These are phyloP conservation scores for Balearica regulorum DNA, from an alignment of 2,797 vertebrate genomes.

Conservation along the genomic window DNA sequence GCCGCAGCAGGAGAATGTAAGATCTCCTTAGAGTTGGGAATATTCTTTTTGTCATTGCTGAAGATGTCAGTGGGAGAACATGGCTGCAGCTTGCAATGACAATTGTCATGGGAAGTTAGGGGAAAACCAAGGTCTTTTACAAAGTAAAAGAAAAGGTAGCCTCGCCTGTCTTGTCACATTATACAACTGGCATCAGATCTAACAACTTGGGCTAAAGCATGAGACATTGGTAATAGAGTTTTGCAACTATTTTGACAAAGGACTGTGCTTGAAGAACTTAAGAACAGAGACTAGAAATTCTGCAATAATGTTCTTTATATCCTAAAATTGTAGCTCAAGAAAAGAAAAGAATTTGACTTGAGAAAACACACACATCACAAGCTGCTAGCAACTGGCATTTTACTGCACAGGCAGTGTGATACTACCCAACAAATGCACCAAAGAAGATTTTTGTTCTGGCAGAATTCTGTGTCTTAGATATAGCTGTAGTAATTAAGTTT, in stretches of 20 bases:
- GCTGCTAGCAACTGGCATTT: background rate
- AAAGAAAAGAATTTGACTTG: background rate
- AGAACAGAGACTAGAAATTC: background rate
- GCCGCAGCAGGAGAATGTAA: background rate
- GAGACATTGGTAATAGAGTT: slow-evolving; percentile 1
- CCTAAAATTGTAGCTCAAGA: background rate
- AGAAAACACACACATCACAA: background rate
- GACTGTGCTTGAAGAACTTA: background rate
- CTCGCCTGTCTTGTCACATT: slow-evolving; percentile 54
- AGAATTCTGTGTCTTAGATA: background rate
- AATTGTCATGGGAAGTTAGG: slow-evolving; percentile 55
- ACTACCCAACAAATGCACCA: background rate
- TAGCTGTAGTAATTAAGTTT: slow-evolving; percentile 17
- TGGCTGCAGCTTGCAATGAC: slow-evolving; percentile 18
- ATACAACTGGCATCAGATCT: slow-evolving; percentile 22
- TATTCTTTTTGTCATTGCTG: slow-evolving; percentile 62
- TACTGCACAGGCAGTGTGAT: background rate
- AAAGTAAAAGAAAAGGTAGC: slow-evolving; percentile 33
- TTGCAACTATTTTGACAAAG: slow-evolving; percentile 4
- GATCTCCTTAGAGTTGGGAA: slow-evolving; percentile 60
- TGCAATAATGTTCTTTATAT: background rate
- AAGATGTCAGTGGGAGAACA: slow-evolving; percentile 51
- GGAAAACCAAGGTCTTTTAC: slow-evolving; percentile 27
- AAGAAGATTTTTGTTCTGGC: background rate
- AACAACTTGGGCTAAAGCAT: slow-evolving; percentile 17